Conservation (phyloP, 2,113 vertebrate genomes). For the Pipra filicauda region DNA sequence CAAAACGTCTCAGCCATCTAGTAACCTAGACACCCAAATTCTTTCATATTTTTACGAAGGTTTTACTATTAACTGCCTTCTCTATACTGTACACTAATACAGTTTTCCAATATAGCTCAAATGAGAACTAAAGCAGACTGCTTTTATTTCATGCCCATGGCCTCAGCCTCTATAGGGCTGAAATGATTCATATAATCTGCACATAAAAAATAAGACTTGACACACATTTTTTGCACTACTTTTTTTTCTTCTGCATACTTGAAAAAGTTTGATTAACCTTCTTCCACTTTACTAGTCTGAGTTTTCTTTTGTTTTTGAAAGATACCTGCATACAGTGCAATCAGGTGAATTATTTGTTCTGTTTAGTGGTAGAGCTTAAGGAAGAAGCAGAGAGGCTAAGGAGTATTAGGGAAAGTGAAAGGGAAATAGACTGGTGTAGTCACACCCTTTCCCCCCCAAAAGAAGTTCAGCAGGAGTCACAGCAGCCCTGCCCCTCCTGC, state of each 20-base stretch:
- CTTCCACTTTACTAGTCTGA: neutral
- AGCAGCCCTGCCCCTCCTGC: too few relatives aligned
- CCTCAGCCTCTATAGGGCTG: neutral
- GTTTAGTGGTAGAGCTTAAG: too few relatives aligned
- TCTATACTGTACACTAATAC: neutral
- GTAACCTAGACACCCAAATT: neutral
- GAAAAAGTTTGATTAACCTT: slow-evolving; percentile 13
- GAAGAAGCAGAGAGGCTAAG: too few relatives aligned
- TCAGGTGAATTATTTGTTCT: too few relatives aligned
- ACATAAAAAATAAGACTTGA: neutral
- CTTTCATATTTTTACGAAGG: neutral
- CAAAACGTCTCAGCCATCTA: neutral
- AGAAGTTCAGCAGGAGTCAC: too few relatives aligned
- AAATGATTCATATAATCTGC: neutral
- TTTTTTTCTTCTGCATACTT: neutral
- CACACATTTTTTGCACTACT: neutral
- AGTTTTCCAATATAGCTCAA: neutral
- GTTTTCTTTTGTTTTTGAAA: neutral
- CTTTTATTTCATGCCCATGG: neutral
- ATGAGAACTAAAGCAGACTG: neutral
- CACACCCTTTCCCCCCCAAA: too few relatives aligned
- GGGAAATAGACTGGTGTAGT: too few relatives aligned
- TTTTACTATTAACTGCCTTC: neutral
- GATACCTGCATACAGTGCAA: too few relatives aligned
- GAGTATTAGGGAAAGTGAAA: too few relatives aligned